Evolutionary conservation across 2,797 vertebrate genomes (phyloP).

Genomic region (Argya squamiceps): DNA sequence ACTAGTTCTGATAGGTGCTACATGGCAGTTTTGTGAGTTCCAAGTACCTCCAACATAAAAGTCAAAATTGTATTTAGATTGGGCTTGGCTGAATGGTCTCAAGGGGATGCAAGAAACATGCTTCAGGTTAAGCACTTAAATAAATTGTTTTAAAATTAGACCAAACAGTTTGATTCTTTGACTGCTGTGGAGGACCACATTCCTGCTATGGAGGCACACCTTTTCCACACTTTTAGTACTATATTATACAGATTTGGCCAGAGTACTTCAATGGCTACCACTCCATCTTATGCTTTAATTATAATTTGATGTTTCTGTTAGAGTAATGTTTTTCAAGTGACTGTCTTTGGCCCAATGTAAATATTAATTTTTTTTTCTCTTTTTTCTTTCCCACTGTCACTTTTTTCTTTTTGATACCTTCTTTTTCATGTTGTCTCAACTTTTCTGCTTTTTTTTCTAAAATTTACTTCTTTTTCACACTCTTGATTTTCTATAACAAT

Average conservation of each 20-base stretch:
- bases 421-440: neutral
- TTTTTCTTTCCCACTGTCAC: constrained; percentile 62
- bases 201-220: neutral
- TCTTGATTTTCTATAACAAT: constrained; percentile 59
- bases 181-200: neutral
- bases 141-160: neutral
- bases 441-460: neutral
- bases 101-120: neutral
- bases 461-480: constrained; percentile 23
- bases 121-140: neutral
- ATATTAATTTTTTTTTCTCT: constrained; percentile 55
- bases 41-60: neutral
- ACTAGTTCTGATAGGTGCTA: neutral
- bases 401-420: constrained; percentile 30
- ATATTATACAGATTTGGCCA: neutral
- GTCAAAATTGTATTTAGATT: neutral
- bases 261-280: neutral
- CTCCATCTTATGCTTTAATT: neutral
- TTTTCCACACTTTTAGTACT: neutral
- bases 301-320: neutral
- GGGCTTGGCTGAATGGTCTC: neutral
- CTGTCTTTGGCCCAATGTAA: constrained; percentile 44
- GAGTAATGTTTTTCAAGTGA: constrained; percentile 10
- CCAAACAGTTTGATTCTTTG: neutral
- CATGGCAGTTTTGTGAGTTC: neutral